Evolutionary conservation across 2,797 vertebrate genomes (phyloP).

Genomic region (Xiphophorus birchmanni): DNA sequence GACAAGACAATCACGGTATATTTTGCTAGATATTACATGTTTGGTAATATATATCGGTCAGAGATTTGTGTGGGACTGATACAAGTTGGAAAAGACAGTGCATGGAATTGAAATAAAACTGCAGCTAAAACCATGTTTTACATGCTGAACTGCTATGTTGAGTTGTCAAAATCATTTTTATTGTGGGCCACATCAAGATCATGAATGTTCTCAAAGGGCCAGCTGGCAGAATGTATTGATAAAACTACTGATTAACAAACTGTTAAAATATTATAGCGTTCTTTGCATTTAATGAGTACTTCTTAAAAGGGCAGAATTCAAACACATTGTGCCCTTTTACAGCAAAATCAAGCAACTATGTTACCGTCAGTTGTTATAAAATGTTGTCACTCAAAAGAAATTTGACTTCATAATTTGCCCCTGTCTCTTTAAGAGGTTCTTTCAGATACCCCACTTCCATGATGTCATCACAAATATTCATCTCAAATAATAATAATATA

Average conservation of each 20-base stretch:
- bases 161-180: background rate
- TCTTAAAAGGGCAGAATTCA: background rate
- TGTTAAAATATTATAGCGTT: background rate
- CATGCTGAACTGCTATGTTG: background rate
- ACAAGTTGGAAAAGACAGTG: background rate
- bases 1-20: background rate
- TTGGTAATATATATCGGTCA: background rate
- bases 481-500: too few species aligned
- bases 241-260: background rate
- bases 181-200: background rate
- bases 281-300: background rate
- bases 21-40: background rate
- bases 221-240: background rate
- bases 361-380: too few species aligned
- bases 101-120: background rate
- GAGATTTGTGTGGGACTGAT: too few species aligned
- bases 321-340: too few species aligned
- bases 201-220: background rate
- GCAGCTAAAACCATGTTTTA: background rate
- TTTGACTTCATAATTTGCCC: too few species aligned
- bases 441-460: too few species aligned
- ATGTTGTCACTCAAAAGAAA: too few species aligned
- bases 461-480: too few species aligned
- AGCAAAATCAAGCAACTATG: too few species aligned
- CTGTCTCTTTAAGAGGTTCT: too few species aligned